Evolutionary conservation across 2,113 vertebrate species (phyloP).

Genomic region (Sinocyclocheilus anshuiensis): DNA sequence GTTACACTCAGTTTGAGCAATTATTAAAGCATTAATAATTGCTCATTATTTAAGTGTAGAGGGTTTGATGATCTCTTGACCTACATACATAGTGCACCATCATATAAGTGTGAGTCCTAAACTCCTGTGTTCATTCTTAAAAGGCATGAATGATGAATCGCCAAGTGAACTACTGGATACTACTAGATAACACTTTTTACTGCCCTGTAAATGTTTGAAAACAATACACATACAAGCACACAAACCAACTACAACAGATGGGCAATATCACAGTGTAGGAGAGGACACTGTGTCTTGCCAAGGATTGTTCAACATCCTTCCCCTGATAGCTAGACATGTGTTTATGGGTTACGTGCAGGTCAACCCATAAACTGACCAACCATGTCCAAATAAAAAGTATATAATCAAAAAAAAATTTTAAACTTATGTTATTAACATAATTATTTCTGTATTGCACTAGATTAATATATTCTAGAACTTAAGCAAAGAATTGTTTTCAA

Average conservation of each 20-base stretch:
- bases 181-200: neutral
- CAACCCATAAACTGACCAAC: neutral
- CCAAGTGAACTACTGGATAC: neutral
- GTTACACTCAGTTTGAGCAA: too few species aligned
- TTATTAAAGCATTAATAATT: neutral
- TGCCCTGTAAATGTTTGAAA: neutral
- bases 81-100: neutral
- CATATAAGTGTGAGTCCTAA: neutral
- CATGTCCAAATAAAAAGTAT: neutral
- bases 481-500: too few species aligned
- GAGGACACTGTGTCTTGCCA: constrained; percentile 14
- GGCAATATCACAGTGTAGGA: neutral
- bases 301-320: constrained; percentile 38
- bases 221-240: neutral
- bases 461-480: too few species aligned
- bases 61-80: neutral
- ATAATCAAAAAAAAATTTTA: too few species aligned
- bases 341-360: neutral
- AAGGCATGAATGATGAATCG: neutral
- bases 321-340: neutral
- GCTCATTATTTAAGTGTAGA: neutral
- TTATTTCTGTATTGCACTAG: too few species aligned
- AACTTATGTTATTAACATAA: too few species aligned
- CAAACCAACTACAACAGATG: constrained; percentile 25
- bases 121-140: neutral